Conservation (phyloP, 2,888 invertebrate genomes). For the Cheiracanthium punctorium region DNA sequence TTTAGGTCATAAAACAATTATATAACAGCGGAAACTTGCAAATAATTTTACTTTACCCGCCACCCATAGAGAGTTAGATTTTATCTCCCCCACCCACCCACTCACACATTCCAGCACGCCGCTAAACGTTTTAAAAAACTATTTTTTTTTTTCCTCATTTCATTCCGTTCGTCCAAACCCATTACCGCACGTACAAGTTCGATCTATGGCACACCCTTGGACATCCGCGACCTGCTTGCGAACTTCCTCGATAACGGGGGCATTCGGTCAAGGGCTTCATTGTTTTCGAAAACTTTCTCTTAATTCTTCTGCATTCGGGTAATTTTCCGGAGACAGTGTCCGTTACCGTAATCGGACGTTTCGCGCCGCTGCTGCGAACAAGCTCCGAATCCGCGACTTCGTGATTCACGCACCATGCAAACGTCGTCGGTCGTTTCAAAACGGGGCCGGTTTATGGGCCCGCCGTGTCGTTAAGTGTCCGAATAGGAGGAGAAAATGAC, state of each 20-base stretch:
- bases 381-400: not conserved
- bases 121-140: no score
- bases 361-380: not conserved
- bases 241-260: not conserved
- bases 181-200: no score
- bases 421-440: not conserved
- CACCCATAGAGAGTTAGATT: no score
- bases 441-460: not conserved
- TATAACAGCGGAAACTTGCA: no score
- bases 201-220: no score
- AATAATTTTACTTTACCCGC: no score
- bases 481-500: no score
- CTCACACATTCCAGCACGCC: no score
- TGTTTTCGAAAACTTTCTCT: not conserved
- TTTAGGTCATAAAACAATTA: no score
- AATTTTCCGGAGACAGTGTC: not conserved
- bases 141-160: no score
- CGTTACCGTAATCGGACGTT: not conserved
- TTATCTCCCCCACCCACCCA: no score
- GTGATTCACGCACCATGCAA: not conserved
- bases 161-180: no score
- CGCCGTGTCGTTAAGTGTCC: not conserved
- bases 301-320: not conserved
- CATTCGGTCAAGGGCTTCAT: conserved; percentile 19
- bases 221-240: not conserved